phyloP scores from a whole-genome alignment of 1,140 invertebrate genomes.

The Hesperophylax magnus region DNA sequence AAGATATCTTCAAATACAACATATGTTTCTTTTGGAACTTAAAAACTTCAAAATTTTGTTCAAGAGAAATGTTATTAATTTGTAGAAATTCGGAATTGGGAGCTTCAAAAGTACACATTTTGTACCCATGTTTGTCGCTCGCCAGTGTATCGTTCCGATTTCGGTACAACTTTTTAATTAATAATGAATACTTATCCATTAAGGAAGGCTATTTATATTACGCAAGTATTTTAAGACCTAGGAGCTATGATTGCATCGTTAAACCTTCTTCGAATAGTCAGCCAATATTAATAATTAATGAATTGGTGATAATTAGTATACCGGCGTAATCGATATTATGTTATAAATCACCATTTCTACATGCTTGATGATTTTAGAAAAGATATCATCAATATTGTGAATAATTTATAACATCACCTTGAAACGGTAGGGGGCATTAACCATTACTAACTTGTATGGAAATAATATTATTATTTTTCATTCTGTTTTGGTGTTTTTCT shows the following conservation, averaged over 20 bases:
- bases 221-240: background rate
- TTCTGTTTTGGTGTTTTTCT: no score
- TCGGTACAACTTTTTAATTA: slow-evolving; percentile 7
- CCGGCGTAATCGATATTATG: background rate
- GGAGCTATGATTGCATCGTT: background rate
- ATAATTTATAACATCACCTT: background rate
- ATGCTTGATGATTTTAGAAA: background rate
- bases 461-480: no score
- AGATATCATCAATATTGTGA: no score
- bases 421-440: background rate
- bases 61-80: no score
- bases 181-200: background rate
- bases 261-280: slow-evolving; percentile 2
- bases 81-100: no score
- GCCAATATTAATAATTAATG: background rate
- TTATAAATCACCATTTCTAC: slow-evolving; percentile 1
- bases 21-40: no score
- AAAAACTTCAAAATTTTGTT: no score
- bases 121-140: no score
- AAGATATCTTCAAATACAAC: no score
- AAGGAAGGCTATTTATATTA: slow-evolving; percentile 6
- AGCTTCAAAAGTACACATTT: no score
- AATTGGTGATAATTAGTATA: slow-evolving; percentile 1
- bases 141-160: no score
- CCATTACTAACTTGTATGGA: no score